These are phyloP conservation scores for Mandrillus leucophaeus DNA, from an alignment of 2,113 vertebrate species.

Conservation along the genomic window DNA sequence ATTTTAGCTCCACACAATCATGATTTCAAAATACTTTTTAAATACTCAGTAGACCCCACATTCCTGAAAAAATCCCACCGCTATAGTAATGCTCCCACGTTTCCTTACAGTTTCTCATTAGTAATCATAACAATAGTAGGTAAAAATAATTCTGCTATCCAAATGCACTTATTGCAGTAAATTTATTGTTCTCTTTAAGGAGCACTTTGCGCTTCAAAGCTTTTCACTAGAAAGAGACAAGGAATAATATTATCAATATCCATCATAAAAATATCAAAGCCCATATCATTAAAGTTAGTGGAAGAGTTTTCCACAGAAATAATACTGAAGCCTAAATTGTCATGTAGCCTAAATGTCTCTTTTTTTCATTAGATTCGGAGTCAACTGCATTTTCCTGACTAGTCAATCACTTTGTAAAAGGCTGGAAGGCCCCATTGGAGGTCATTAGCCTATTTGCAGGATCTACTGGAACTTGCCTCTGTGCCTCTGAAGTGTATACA, in stretches of 20 bases:
- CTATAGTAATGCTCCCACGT: accelerated
- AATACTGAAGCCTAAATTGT: not conserved
- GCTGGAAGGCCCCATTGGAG: not conserved
- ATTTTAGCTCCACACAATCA: not conserved
- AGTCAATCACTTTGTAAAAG: not conserved
- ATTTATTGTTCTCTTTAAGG: not conserved
- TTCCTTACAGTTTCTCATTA: not conserved
- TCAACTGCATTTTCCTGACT: not conserved
- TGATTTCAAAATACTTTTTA: not conserved
- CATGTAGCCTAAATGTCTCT: not conserved
- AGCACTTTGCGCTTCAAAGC: not conserved
- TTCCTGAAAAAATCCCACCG: not conserved
- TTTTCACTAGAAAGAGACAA: not conserved
- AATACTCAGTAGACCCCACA: not conserved
- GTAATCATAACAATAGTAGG: not conserved
- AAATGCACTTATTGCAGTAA: not conserved
- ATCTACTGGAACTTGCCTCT: not conserved
- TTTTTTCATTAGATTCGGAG: not conserved
- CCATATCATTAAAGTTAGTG: not conserved
- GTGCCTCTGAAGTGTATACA: not conserved
- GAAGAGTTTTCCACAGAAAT: not conserved
- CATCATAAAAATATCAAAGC: not conserved
- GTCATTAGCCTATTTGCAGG: not conserved
- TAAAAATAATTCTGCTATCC: not conserved
- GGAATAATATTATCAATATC: not conserved